phyloP scores from a whole-genome alignment of 2,797 vertebrate species.

The Spea hammondii region DNA sequence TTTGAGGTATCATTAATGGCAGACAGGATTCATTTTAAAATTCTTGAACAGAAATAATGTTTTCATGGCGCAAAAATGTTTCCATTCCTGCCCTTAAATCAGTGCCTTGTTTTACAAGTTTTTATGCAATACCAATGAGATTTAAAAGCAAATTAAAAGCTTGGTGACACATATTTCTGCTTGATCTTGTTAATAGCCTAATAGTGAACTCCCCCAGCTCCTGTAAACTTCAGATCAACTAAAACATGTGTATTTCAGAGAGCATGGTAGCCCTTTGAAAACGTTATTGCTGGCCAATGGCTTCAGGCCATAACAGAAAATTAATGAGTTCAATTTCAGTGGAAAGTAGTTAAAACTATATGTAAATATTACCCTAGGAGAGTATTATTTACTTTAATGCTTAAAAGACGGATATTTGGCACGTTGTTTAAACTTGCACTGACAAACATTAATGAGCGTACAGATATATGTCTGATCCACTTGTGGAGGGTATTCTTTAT shows the following conservation, averaged over 20 bases:
- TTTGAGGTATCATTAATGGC: too few relatives aligned
- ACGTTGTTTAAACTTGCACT: conserved; percentile 1
- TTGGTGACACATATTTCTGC: conserved; percentile 33
- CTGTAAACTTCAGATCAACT: conserved; percentile 40
- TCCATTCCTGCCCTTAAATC: too few relatives aligned
- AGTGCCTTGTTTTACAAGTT: background rate
- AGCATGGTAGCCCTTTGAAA: conserved; percentile 33
- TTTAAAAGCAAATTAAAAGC: conserved; percentile 36
- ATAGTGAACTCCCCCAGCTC: conserved; percentile 41
- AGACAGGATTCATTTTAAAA: too few relatives aligned
- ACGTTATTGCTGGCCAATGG: conserved; percentile 41
- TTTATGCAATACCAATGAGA: conserved; percentile 13
- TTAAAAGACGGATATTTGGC: background rate
- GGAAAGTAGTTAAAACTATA: conserved; percentile 25
- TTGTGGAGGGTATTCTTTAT: too few relatives aligned
- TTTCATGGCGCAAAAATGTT: too few relatives aligned
- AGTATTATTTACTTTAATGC: conserved; percentile 38
- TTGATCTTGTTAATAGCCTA: conserved; percentile 34
- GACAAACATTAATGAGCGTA: background rate
- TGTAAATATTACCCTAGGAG: conserved; percentile 36
- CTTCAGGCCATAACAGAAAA: conserved; percentile 31
- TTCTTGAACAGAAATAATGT: too few relatives aligned
- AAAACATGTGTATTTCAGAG: conserved; percentile 37
- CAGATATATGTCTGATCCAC: background rate
- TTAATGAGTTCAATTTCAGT: conserved; percentile 34